Conservation (phyloP, 1,140 invertebrate species). For the Onthophagus taurus region DNA sequence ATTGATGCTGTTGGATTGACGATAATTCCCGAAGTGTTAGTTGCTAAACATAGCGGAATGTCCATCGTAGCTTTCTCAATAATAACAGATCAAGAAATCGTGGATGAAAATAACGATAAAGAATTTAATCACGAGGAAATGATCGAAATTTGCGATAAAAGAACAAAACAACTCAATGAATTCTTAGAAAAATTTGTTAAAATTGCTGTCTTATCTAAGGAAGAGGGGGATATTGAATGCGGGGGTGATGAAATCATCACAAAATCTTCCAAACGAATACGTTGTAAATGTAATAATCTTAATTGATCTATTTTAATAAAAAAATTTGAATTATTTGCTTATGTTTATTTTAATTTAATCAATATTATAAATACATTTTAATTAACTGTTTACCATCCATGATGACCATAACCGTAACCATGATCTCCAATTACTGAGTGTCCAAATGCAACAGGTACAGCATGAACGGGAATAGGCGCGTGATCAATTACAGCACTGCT, state of each 20-base stretch:
- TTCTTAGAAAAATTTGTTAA: too few relatives aligned
- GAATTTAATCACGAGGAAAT: too few relatives aligned
- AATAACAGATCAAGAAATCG: too few relatives aligned
- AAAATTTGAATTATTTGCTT: too few relatives aligned
- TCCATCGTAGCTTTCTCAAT: constrained; percentile 80
- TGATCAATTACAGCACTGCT: background rate
- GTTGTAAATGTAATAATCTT: background rate
- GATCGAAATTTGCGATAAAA: too few relatives aligned
- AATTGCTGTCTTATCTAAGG: too few relatives aligned
- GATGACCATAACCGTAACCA: background rate
- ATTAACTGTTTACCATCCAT: background rate
- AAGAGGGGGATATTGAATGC: too few relatives aligned
- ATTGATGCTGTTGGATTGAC: constrained; percentile 92
- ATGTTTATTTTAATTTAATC: too few relatives aligned
- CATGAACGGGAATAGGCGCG: constrained; percentile 1
- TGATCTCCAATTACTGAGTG: background rate
- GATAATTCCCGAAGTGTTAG: constrained; percentile 77
- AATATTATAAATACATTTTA: background rate
- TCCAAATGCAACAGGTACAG: background rate
- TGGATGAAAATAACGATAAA: too few relatives aligned
- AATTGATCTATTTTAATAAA: constrained; percentile 4
- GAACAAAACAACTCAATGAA: too few relatives aligned
- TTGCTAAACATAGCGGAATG: constrained; percentile 81
- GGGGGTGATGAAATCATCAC: too few relatives aligned
- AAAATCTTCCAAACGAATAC: background rate